Percentiles rank a stretch among this genome's conserved stretches.
phyloP scores from a whole-genome alignment of 2,888 invertebrate genomes.

The Lithodes maja region DNA sequence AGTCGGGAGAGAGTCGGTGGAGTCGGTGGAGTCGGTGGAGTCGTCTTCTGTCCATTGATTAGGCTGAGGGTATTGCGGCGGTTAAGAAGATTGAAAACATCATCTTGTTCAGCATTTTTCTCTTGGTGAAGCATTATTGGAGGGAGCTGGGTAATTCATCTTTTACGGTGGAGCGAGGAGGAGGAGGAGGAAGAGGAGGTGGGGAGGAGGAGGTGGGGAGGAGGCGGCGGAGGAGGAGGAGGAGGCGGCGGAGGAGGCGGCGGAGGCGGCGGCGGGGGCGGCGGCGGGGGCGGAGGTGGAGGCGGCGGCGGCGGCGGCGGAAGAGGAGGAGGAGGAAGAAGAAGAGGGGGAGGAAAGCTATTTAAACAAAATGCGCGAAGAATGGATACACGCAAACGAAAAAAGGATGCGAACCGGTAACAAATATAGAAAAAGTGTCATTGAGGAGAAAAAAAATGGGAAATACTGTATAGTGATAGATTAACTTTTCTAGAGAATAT shows the following conservation, averaged over 20 bases:
- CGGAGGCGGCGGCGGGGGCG: neutral
- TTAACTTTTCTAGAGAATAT: too few species aligned
- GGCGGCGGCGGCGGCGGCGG: neutral
- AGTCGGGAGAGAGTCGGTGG: too few species aligned
- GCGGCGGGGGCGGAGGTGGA: neutral
- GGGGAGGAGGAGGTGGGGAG: neutral
- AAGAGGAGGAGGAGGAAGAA: neutral
- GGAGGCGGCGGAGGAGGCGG: neutral
- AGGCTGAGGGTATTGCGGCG: too few species aligned
- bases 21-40: too few species aligned
- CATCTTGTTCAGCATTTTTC: too few species aligned
- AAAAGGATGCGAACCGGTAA: neutral
- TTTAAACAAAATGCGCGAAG: neutral
- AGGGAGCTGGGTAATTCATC: too few species aligned
- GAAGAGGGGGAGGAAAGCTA: neutral
- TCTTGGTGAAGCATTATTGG: too few species aligned
- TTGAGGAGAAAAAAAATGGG: neutral
- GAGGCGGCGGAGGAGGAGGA: neutral
- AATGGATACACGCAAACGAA: neutral
- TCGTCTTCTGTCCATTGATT: too few species aligned
- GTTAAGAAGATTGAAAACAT: too few species aligned
- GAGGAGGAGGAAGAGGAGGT: neutral
- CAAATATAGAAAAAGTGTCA: neutral
- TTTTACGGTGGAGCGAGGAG: neutral
- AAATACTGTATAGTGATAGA: neutral